phyloP scores from a whole-genome alignment of 2,113 vertebrate species.

The Lepus timidus region DNA sequence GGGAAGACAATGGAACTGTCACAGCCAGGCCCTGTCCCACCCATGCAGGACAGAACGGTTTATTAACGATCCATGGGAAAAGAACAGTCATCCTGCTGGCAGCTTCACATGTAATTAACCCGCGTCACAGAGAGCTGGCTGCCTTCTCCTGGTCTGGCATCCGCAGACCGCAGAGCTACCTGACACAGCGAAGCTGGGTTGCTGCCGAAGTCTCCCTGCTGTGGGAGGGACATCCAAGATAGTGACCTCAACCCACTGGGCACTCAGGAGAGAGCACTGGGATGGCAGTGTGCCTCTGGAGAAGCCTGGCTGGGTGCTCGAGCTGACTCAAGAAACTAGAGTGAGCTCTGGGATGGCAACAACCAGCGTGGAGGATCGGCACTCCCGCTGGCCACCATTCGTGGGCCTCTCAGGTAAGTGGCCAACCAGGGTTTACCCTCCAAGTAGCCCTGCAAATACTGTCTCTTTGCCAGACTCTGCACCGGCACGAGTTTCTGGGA shows the following conservation, averaged over 20 bases:
- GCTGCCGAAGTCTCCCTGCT: conserved; percentile 9
- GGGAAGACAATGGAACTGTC: conserved; percentile 50
- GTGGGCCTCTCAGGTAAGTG: conserved; percentile 66
- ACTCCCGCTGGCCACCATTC: neutral
- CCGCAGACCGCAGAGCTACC: conserved; percentile 50
- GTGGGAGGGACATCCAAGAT: conserved; percentile 38
- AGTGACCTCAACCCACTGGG: neutral
- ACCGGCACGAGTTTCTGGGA: neutral
- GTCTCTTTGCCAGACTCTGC: neutral
- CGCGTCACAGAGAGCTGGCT: conserved; percentile 68
- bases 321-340: neutral
- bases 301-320: neutral
- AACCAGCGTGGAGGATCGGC: neutral
- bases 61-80: conserved; percentile 74
- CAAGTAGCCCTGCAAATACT: neutral
- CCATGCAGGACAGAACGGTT: conserved; percentile 52
- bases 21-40: neutral
- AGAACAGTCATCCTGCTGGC: conserved; percentile 65
- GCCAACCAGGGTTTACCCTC: neutral
- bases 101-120: conserved; percentile 73
- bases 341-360: neutral
- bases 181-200: conserved; percentile 23
- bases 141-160: conserved; percentile 42
- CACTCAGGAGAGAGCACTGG: neutral
- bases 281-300: neutral